These are phyloP conservation scores for Liolophura sinensis DNA, from an alignment of 1,140 invertebrate species.

Conservation along the genomic window DNA sequence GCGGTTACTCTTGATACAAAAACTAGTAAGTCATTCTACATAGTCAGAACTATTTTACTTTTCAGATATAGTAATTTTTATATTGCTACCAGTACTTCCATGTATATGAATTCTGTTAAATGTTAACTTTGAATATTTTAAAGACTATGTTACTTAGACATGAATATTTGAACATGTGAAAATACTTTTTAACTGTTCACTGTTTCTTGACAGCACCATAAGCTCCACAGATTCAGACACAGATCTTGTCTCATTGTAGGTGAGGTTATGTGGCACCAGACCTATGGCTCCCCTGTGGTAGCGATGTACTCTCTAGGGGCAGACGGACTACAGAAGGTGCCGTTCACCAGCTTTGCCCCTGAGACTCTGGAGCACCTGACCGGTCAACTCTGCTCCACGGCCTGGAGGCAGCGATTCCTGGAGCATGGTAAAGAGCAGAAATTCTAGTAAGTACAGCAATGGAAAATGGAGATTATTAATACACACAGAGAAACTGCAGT, in stretches of 20 bases:
- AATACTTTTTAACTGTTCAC: background rate
- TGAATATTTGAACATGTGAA: background rate
- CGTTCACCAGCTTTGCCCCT: slow-evolving; percentile 86
- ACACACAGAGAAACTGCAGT: too few species aligned
- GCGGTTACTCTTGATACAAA: slow-evolving; percentile 70
- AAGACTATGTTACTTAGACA: too few species aligned
- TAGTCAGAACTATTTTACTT: too few species aligned
- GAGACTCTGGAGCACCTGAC: slow-evolving; percentile 78
- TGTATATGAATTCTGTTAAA: too few species aligned
- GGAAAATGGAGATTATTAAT: too few species aligned
- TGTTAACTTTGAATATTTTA: too few species aligned
- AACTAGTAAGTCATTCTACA: slow-evolving; percentile 42
- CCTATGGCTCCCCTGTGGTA: slow-evolving; percentile 88
- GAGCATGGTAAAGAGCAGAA: slow-evolving; percentile 42
- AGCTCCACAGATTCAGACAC: background rate
- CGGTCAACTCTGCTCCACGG: slow-evolving; percentile 44
- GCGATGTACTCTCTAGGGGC: slow-evolving; percentile 83
- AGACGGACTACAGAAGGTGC: slow-evolving; percentile 77
- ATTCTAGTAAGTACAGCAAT: slow-evolving; percentile 49
- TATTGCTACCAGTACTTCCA: too few species aligned
- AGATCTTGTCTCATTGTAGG: slow-evolving; percentile 58
- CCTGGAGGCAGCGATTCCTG: slow-evolving; percentile 48
- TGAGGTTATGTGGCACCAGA: slow-evolving; percentile 80
- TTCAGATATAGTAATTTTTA: too few species aligned
- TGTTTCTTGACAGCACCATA: background rate